phyloP scores from a whole-genome alignment of 1,140 invertebrate genomes.

The Archegozetes longisetosus region DNA sequence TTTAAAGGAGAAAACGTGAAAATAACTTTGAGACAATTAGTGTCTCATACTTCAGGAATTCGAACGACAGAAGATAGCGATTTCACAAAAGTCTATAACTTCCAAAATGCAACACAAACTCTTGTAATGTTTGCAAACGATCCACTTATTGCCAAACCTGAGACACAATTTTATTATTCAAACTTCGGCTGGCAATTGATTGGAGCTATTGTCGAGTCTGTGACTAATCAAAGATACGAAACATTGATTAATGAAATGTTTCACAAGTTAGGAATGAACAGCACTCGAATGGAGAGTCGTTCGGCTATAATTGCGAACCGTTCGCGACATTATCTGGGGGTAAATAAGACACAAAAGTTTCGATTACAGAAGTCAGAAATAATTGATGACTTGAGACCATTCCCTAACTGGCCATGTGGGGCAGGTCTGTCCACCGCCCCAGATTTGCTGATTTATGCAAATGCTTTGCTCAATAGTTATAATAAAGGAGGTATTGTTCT shows the following conservation, averaged over 20 bases:
- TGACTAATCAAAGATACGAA: neutral
- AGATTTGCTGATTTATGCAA: neutral
- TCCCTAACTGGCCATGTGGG: neutral
- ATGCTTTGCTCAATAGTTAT: neutral
- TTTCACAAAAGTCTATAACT: neutral
- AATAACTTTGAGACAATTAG: neutral
- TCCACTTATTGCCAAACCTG: neutral
- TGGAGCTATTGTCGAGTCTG: neutral
- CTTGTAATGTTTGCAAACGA: neutral
- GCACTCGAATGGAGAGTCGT: neutral
- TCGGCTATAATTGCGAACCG: neutral
- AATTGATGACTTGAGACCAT: neutral
- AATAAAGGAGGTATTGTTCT: neutral
- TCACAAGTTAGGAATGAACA: neutral
- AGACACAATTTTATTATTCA: neutral
- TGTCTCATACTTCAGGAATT: neutral
- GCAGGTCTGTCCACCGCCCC: neutral
- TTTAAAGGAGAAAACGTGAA: neutral
- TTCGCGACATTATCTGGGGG: neutral
- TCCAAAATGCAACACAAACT: neutral
- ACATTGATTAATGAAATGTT: neutral
- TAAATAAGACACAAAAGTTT: neutral
- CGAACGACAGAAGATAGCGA: neutral
- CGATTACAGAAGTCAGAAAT: neutral
- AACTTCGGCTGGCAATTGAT: conserved; percentile 2